A percentile compares a stretch with the other conserved stretches of the same genome.
These are phyloP conservation scores for Syngnathus rostellatus DNA, from an alignment of 2,797 vertebrate species.

Conservation along the genomic window DNA sequence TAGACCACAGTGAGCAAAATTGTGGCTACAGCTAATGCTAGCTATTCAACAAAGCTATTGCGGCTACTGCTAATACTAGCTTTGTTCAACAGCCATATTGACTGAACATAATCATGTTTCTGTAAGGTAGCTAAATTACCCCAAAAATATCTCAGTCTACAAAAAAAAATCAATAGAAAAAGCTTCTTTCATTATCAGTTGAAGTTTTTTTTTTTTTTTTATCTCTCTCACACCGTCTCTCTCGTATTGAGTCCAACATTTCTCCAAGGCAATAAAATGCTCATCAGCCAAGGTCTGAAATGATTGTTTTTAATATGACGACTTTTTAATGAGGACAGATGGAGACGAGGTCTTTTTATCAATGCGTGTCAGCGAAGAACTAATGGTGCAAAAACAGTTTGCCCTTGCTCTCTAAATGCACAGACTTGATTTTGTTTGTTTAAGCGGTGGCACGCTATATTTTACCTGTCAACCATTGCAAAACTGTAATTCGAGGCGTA, in stretches of 20 bases:
- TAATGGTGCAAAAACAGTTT: conserved; percentile 44
- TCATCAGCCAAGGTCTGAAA: conserved; percentile 60
- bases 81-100: too few species aligned
- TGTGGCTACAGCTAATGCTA: too few species aligned
- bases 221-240: conserved; percentile 21
- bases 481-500: conserved; percentile 4
- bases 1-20: too few species aligned
- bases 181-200: conserved; percentile 1
- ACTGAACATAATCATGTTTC: neutral
- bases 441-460: conserved; percentile 4
- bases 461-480: conserved; percentile 13
- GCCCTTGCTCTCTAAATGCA: too few species aligned
- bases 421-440: neutral
- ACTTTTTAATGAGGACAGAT: conserved; percentile 68
- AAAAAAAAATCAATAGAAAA: conserved; percentile 40
- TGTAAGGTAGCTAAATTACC: neutral
- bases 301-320: conserved; percentile 67
- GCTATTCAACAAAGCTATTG: too few species aligned
- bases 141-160: neutral
- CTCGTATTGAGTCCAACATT: conserved; percentile 41
- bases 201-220: neutral
- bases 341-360: conserved; percentile 63
- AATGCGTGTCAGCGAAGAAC: conserved; percentile 45
- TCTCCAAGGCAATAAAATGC: conserved; percentile 63
- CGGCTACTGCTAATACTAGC: too few species aligned